Evolutionary conservation across 2,888 invertebrate species (phyloP), one percentile per base, ranked within the genome.

Genomic region (Theretra japonica): DNA sequence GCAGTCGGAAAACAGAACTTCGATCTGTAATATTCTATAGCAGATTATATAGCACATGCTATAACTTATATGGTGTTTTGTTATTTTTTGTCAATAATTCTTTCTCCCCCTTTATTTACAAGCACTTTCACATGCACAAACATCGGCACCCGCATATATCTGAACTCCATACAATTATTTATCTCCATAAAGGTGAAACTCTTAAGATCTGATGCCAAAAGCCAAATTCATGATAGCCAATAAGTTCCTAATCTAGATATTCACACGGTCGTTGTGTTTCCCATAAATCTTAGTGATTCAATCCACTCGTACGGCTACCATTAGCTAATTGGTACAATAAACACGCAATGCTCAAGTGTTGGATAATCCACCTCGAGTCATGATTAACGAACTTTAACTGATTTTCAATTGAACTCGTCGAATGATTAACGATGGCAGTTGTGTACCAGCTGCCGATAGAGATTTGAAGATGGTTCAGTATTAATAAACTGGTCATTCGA

Each of bases 271-370:
- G 60, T 56, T 25, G 33, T 30, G 30, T 65, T 28, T 62, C 62
- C 30, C 25, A 19, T 65, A 57, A 30, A 65, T 23, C 65, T 65
- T 65, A 23, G 23, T 21, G 17, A 71, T 41, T 30, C 62, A 65
- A 65, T 41, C 56, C 53, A 56, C 23, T 65, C 33, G 56, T 6
- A 41, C n/a, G 30, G 23, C 11, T 56, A n/a, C 62, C 23, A 53
- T 7, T n/a, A 69, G 69, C 72, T 72, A 72, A 72, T 72, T 72
- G 69, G 30, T 60, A 72, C n/a, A 59, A 60, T 50, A 59, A 59
- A 28, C 72, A 72, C 72, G 72, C 58, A 30, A 50, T 30, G 21
- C 11, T 23, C 68, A 72, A 59, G 72, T 69, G 72, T 72, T 59
- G 41, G 65, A 4, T 62, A 65, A 48, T 21, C 48, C 65, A 65